Evolutionary conservation across 2,888 invertebrate species (phyloP).

Genomic region (Diarsia dahlii): DNA sequence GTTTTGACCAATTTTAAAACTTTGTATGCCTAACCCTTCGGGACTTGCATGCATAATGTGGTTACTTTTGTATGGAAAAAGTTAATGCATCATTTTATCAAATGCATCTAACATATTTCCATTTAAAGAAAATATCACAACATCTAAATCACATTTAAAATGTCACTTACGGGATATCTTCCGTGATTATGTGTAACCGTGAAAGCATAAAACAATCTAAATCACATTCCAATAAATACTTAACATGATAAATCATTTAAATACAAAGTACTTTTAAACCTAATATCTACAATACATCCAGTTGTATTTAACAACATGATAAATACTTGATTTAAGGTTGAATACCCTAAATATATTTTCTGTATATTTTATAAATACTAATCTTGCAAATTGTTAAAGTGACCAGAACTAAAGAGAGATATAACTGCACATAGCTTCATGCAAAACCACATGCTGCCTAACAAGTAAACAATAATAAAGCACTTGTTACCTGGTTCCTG

Average conservation of each 20-base stretch:
- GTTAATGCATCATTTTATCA: not conserved
- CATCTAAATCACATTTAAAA: not conserved
- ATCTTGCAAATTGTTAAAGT: conserved; percentile 6
- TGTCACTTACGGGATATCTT: too few relatives aligned
- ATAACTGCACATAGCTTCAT: conserved; percentile 1
- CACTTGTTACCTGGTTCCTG: conserved; percentile 85
- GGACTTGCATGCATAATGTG: not conserved
- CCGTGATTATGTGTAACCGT: too few relatives aligned
- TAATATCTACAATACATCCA: not conserved
- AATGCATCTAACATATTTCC: conserved; percentile 3
- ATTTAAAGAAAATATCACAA: not conserved
- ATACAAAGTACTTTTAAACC: not conserved
- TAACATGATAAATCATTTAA: not conserved
- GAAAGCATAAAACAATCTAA: too few relatives aligned
- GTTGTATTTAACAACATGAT: not conserved
- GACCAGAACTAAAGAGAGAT: not conserved
- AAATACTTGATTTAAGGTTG: not conserved
- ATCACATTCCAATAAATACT: not conserved
- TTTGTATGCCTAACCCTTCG: not conserved
- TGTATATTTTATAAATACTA: not conserved
- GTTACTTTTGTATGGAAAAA: not conserved
- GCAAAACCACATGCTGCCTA: conserved; percentile 4
- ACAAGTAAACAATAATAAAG: conserved; percentile 31
- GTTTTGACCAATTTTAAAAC: not conserved
- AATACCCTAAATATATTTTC: not conserved